Percentiles rank a stretch among this genome's conserved stretches.
Conservation (phyloP, 35 echinoderm and acorn worm genomes). For the Ophioderma brevispina region DNA sequence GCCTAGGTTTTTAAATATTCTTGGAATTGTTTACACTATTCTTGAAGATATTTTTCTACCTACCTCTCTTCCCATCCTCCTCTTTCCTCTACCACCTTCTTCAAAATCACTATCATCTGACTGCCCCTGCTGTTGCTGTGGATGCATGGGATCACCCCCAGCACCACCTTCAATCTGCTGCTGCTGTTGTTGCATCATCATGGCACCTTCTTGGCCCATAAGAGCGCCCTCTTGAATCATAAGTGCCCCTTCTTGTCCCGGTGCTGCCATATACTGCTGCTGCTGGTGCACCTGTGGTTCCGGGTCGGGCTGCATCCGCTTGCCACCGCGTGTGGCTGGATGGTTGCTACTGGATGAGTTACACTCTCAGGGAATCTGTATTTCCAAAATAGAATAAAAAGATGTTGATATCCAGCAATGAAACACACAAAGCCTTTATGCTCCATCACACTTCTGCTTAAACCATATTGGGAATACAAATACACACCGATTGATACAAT, state of each 20-base stretch:
- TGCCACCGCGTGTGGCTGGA: constrained; percentile 3
- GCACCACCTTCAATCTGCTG: neutral
- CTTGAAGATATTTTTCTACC: neutral
- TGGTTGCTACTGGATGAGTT: too few relatives aligned
- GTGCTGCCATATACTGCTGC: neutral
- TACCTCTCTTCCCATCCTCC: neutral
- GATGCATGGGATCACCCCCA: neutral
- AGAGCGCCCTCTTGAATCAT: neutral
- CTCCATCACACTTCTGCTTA: too few relatives aligned
- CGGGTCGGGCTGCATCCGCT: neutral
- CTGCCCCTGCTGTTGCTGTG: too few relatives aligned
- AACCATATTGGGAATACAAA: too few relatives aligned
- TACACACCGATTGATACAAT: too few relatives aligned
- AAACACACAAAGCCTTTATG: too few relatives aligned
- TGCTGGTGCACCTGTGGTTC: too few relatives aligned
- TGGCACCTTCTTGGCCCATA: neutral
- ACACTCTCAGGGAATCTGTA: too few relatives aligned
- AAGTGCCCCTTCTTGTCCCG: neutral
- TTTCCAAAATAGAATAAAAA: too few relatives aligned
- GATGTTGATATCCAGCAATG: too few relatives aligned
- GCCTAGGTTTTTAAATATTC: too few relatives aligned
- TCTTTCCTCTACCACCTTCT: constrained; percentile 30
- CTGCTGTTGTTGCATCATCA: neutral
- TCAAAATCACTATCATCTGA: constrained; percentile 57
- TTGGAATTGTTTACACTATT: too few relatives aligned